Percentiles rank a stretch among this genome's conserved stretches.
Conservation (phyloP, 2,113 vertebrate species). For the Desmodus rotundus region DNA sequence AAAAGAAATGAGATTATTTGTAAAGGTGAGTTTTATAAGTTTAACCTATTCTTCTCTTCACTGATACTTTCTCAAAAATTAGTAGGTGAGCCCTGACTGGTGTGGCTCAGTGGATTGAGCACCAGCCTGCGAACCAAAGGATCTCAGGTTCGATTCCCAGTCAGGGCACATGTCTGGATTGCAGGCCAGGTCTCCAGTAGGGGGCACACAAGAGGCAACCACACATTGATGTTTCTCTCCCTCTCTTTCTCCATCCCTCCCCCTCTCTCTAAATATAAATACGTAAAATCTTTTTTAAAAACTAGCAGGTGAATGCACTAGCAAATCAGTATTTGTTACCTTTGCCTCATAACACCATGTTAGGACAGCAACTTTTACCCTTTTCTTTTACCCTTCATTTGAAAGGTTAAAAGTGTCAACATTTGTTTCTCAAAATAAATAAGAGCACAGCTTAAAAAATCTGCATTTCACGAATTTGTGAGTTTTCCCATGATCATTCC, state of each 20-base stretch:
- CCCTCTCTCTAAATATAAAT: no score
- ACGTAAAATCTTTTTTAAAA: conserved; percentile 9
- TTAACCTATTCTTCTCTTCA: neutral
- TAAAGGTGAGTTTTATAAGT: conserved; percentile 3
- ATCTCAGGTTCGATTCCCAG: no score
- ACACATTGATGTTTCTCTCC: no score
- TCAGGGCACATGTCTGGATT: no score
- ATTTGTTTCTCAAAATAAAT: conserved; percentile 71
- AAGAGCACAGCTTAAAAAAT: conserved; percentile 12
- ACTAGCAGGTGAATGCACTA: neutral
- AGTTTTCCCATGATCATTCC: neutral
- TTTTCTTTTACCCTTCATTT: neutral
- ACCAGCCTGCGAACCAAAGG: no score
- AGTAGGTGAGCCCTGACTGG: neutral
- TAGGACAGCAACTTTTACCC: neutral
- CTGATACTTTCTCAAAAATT: conserved; percentile 3
- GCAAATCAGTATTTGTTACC: neutral
- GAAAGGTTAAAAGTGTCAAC: conserved; percentile 57
- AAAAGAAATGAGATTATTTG: conserved; percentile 18
- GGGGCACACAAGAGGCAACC: no score
- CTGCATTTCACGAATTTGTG: neutral
- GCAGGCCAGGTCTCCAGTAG: no score
- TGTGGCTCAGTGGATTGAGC: no score
- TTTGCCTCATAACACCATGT: neutral
- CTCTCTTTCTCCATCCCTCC: no score